Base-by-base conservation (phyloP, 2,113 vertebrate species). In the Athene noctua region DNA sequence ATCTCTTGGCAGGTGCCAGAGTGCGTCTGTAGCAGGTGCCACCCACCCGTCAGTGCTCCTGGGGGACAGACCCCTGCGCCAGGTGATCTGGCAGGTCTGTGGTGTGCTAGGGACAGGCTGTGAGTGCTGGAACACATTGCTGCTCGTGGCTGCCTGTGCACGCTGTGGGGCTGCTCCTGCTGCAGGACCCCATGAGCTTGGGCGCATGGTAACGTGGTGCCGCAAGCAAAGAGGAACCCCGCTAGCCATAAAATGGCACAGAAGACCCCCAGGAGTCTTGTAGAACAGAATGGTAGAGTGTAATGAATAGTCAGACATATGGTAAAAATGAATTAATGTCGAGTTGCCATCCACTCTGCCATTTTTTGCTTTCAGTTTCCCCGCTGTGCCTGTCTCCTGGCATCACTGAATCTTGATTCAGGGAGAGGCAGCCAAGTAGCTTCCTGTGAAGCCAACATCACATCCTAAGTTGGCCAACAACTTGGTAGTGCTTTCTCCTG, bases 271-370 rank as follows among this genome's bases (percentile, higher is more conserved):
- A 96, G 95, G 96, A 96, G 96, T 67, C 94, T 57, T 97, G 95
- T 97, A 96, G 86, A 96, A 97, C 92, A 96, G 96, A 93, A 95
- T 92, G 89, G 92, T 59, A 21, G 83, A 97, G 89, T 94, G 95
- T 95, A 97, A 97, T 97, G 95, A 97, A 97, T 97, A 95, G 96
- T 95, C 94, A 97, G 91, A 97, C 97, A 96, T 97, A 97, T 97
- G 96, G 97, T 97, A 97, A 97, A 97, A 97, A 97, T 95, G 95
- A 96, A 97, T 95, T 95, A 97, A 96, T 96, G 94, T 94, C 67
- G 63, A 96, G 86, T 96, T 97, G 96, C 96, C 95, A 94, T 97
- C 92, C 91, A 94, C 95, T 93, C 91, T 97, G 95, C 97, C 97
- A 97, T 96, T 97, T 97, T 96, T 90, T 96, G 92, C 96, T 96